phyloP scores from a whole-genome alignment of 2,888 invertebrate species.

The Lycia hirtaria region DNA sequence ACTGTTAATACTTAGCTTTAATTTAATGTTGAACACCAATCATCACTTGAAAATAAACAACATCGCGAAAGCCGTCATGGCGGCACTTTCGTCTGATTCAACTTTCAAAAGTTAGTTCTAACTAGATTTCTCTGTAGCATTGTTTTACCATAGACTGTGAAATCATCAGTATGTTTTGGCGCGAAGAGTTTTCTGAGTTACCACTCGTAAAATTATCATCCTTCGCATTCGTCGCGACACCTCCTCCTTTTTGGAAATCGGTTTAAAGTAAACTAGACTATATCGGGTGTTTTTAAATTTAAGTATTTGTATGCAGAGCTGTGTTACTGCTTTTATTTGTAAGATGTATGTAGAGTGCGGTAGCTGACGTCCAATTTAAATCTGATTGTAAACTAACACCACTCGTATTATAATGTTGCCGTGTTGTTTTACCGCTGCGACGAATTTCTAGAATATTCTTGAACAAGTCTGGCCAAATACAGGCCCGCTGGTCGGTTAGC shows the following conservation, averaged over 20 bases:
- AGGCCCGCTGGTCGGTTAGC: not conserved
- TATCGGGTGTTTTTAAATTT: no score
- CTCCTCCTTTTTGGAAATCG: no score
- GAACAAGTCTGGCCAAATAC: not conserved
- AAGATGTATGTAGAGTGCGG: not conserved
- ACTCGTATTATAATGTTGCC: constrained; percentile 18
- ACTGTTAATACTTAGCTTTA: no score
- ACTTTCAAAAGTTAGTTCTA: no score
- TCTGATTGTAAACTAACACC: constrained; percentile 25
- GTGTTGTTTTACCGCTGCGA: constrained; percentile 14
- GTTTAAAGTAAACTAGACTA: no score
- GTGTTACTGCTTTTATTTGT: not conserved
- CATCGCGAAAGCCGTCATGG: no score
- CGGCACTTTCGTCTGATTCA: no score
- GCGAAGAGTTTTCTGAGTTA: not conserved
- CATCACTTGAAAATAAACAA: no score
- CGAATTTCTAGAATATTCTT: constrained; percentile 1
- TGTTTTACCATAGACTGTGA: not conserved
- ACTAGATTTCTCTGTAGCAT: no score
- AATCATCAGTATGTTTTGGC: not conserved
- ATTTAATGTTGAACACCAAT: no score
- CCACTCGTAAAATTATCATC: no score
- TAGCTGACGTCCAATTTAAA: constrained; percentile 17
- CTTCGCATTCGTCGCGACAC: no score
- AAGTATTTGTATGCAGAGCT: not conserved